These are phyloP conservation scores for Diadumene lineata DNA, from an alignment of 92 coral and sea anemone genomes.

Conservation along the genomic window DNA sequence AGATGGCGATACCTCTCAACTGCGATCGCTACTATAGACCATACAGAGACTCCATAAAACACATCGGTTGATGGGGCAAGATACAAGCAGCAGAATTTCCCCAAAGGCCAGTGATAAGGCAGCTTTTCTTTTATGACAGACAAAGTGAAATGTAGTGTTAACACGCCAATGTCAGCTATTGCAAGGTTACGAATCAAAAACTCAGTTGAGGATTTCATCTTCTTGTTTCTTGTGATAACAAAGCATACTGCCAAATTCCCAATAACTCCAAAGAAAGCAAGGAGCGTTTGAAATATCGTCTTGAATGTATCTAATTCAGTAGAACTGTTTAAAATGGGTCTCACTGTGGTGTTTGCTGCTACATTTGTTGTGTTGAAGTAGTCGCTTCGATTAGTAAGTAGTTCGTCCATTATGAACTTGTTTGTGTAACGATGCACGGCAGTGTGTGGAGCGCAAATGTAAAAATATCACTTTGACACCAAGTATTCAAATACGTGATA, in stretches of 20 bases:
- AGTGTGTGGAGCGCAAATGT: background rate
- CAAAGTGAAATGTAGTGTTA: conserved; percentile 29
- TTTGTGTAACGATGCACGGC: background rate
- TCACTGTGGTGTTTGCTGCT: background rate
- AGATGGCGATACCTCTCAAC: conserved; percentile 54
- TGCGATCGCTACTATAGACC: conserved; percentile 55
- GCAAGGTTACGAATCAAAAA: conserved; percentile 41
- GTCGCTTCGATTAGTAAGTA: background rate
- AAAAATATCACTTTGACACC: background rate
- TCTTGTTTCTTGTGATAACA: conserved; percentile 25
- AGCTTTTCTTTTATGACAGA: conserved; percentile 33
- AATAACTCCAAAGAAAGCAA: conserved; percentile 45
- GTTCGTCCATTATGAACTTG: background rate
- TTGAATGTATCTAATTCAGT: conserved; percentile 8
- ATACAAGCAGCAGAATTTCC: conserved; percentile 30
- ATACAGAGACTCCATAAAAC: conserved; percentile 55
- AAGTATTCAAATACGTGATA: background rate
- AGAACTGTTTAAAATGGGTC: background rate
- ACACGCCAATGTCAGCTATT: conserved; percentile 54
- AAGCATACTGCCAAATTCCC: conserved; percentile 48
- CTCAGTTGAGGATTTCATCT: conserved; percentile 31
- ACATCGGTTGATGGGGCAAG: conserved; percentile 37
- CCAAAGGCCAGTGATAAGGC: conserved; percentile 57
- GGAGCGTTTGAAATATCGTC: conserved; percentile 10
- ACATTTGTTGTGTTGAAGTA: background rate